A percentile compares a stretch with the other conserved stretches of the same genome.
Conservation (phyloP, 2,888 invertebrate genomes). For the Pterobdella sp. region DNA sequence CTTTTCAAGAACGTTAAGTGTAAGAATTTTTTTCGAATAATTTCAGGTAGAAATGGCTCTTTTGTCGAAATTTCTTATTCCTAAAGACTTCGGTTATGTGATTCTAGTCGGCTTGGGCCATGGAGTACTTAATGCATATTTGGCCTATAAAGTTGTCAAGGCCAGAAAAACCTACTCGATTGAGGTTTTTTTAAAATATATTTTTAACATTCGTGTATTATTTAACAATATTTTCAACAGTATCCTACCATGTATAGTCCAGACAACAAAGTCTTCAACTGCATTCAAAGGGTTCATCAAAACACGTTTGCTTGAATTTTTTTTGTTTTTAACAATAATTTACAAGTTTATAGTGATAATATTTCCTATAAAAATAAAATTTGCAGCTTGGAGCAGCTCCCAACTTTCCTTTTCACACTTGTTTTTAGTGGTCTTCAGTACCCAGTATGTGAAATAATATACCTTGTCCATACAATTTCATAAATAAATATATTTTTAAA, state of each 20-base stretch:
- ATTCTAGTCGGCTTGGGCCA: conserved; percentile 49
- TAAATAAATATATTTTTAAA: background rate
- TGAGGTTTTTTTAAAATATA: conserved; percentile 28
- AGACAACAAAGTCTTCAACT: conserved; percentile 49
- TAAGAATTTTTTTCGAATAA: too few relatives aligned
- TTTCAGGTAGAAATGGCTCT: conserved; percentile 34
- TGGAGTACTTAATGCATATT: conserved; percentile 47
- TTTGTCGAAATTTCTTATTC: conserved; percentile 38
- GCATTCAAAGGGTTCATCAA: conserved; percentile 53
- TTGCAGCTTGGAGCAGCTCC: conserved; percentile 46
- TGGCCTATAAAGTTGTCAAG: conserved; percentile 47
- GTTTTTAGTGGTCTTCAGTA: conserved; percentile 52
- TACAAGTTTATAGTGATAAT: background rate
- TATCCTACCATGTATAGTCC: conserved; percentile 53
- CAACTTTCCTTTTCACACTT: conserved; percentile 49
- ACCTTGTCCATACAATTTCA: background rate
- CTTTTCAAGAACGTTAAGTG: too few relatives aligned
- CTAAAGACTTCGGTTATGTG: conserved; percentile 50
- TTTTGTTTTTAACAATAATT: background rate
- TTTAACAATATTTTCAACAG: conserved; percentile 36
- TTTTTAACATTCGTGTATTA: background rate
- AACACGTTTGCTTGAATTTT: conserved; percentile 48
- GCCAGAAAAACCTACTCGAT: conserved; percentile 48
- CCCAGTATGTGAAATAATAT: conserved; percentile 45
- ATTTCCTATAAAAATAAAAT: conserved; percentile 26